Evolutionary conservation across 2,113 vertebrate species (phyloP), one percentile per base, ranked within the genome.

Genomic region (Asarcornis scutulata): DNA sequence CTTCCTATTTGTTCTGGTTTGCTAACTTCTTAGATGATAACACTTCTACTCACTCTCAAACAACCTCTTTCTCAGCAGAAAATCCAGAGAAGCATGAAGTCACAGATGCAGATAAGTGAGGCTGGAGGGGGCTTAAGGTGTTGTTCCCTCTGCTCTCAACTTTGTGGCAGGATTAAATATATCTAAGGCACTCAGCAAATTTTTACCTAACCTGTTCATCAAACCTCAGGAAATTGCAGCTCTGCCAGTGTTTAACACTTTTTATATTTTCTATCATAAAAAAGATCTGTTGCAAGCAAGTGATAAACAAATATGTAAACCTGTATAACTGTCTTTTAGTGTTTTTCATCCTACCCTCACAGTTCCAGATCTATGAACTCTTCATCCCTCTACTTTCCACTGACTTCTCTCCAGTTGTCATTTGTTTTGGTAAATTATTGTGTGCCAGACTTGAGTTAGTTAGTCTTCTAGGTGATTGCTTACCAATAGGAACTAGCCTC

Each of bases 1-100:
- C 91, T 96, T 95, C 93, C 80, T 90, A 40, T 77, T 88, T 27
- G 42, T 36, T 59, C 50, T 83, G 27, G 8, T 81, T 86, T 90
- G 27, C 94, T 94, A 91, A 93, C 76, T 75, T 68, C 64, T 87
- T 68, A 17, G 40, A 27, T 7, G 34, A 44, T 31, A 79, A 60
- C n/a, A 7, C 20, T 89, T 67, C 68, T 76, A 22, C 29, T 85
- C 13, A 32, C 50, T 17, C 20, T 46, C 53, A 53, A 63, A 79
- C 31, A 77, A 40, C 13, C 62, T 42, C 36, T 21, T 88, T 16
- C 67, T 95, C 79, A 73, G 44, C 48, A 82, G 18, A 46, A 10
- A 91, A 83, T 79, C 4, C 29, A 83, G 20, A 72, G 48, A 76
- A 88, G 4, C 9, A 3, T 17, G 31, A 89, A 73, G 21, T 29